These are phyloP conservation scores for Alethe diademata DNA, from an alignment of 2,113 vertebrate species.

Conservation along the genomic window DNA sequence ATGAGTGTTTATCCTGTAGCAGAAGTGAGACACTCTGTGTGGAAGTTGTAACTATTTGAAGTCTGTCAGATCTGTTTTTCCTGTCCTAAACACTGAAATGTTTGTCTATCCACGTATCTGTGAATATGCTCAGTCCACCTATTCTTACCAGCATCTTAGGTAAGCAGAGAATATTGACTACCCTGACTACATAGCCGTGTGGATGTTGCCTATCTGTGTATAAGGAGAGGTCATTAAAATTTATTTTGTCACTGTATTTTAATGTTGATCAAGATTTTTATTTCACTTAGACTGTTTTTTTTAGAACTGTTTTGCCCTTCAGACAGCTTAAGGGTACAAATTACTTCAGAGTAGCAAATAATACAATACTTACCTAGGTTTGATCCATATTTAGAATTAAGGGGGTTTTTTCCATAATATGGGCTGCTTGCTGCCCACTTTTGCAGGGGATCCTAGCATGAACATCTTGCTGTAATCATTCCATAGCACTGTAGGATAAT, in stretches of 20 bases:
- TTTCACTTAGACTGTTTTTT: background rate
- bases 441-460: background rate
- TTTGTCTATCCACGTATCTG: background rate
- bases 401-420: accelerated
- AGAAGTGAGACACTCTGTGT: background rate
- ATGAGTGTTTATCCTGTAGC: background rate
- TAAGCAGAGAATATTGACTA: background rate
- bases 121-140: background rate
- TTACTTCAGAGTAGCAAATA: background rate
- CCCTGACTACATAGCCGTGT: background rate
- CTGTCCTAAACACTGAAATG: background rate
- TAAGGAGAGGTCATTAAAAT: background rate
- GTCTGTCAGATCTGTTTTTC: background rate
- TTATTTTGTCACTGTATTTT: background rate
- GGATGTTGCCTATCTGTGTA: background rate
- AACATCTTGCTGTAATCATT: background rate
- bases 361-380: background rate
- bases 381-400: background rate
- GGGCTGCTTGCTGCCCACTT: background rate
- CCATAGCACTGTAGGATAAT: background rate
- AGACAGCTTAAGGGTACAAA: background rate
- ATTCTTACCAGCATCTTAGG: background rate
- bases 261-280: background rate
- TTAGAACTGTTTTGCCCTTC: background rate
- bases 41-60: background rate